Conservation (phyloP, 2,888 invertebrate species). For the Halocaridina rubra region DNA sequence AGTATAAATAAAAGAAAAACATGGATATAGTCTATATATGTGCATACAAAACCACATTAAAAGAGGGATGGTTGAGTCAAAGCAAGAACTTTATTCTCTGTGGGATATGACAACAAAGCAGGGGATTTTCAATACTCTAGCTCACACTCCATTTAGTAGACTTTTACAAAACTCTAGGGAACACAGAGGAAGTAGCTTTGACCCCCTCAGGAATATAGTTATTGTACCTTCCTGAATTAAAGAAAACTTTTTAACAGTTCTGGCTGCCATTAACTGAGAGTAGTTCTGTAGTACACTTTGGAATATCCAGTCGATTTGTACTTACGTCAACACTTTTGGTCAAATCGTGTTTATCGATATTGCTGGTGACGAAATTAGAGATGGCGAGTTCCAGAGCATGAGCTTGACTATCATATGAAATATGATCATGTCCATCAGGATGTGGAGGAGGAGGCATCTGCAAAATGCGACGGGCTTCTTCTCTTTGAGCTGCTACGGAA, state of each 20-base stretch:
- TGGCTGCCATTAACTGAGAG: too few relatives aligned
- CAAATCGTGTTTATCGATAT: conserved; percentile 77
- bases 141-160: background rate
- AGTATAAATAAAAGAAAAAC: background rate
- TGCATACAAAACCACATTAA: too few relatives aligned
- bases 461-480: conserved; percentile 78
- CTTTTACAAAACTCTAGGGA: background rate
- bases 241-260: too few relatives aligned
- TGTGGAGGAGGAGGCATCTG: conserved; percentile 66
- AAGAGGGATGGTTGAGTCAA: too few relatives aligned
- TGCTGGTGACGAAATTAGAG: conserved; percentile 76
- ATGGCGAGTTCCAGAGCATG: conserved; percentile 70
- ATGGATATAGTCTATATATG: too few relatives aligned
- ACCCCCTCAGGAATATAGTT: background rate
- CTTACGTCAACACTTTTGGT: conserved; percentile 71
- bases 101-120: too few relatives aligned
- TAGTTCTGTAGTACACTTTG: too few relatives aligned
- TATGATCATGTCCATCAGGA: conserved; percentile 18
- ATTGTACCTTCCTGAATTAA: too few relatives aligned
- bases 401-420: conserved; percentile 5
- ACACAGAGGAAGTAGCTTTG: background rate
- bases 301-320: too few relatives aligned
- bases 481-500: conserved; percentile 67
- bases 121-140: background rate
- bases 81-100: too few relatives aligned